These are phyloP conservation scores for Acronicta leporina DNA, from an alignment of 2,888 invertebrate genomes.

Conservation along the genomic window DNA sequence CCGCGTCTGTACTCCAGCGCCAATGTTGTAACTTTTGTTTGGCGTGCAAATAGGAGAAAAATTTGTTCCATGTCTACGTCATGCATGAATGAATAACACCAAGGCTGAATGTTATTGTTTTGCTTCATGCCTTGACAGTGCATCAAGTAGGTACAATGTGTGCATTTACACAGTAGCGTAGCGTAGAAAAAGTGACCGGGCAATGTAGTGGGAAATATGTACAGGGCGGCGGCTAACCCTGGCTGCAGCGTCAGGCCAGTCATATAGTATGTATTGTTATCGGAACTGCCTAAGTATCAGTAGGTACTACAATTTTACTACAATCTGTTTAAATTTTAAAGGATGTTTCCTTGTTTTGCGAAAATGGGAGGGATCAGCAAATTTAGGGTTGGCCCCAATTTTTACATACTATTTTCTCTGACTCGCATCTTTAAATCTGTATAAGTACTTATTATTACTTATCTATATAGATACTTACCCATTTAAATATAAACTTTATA, in stretches of 20 bases:
- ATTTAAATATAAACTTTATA: constrained; percentile 27
- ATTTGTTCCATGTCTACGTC: constrained; percentile 81
- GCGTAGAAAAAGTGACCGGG: too few relatives aligned
- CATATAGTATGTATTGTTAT: too few relatives aligned
- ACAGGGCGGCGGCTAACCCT: too few relatives aligned
- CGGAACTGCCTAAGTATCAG: too few relatives aligned
- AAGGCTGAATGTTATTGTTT: constrained; percentile 81
- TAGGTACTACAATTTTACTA: too few relatives aligned
- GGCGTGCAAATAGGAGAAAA: constrained; percentile 83
- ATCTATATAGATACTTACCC: background rate
- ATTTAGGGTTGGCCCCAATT: too few relatives aligned
- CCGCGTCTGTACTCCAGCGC: constrained; percentile 70
- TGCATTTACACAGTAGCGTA: too few relatives aligned
- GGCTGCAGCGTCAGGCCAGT: too few relatives aligned
- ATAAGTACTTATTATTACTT: constrained; percentile 1
- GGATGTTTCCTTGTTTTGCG: too few relatives aligned
- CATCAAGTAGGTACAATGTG: constrained; percentile 56
- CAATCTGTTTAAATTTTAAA: too few relatives aligned
- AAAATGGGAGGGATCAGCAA: too few relatives aligned
- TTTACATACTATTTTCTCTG: constrained; percentile 20
- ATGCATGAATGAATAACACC: constrained; percentile 80
- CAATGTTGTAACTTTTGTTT: constrained; percentile 76
- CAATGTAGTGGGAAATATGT: too few relatives aligned
- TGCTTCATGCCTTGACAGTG: constrained; percentile 66
- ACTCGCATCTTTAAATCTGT: background rate